These are phyloP conservation scores for Diorhabda elongata DNA, from an alignment of 1,140 invertebrate species.

Conservation along the genomic window DNA sequence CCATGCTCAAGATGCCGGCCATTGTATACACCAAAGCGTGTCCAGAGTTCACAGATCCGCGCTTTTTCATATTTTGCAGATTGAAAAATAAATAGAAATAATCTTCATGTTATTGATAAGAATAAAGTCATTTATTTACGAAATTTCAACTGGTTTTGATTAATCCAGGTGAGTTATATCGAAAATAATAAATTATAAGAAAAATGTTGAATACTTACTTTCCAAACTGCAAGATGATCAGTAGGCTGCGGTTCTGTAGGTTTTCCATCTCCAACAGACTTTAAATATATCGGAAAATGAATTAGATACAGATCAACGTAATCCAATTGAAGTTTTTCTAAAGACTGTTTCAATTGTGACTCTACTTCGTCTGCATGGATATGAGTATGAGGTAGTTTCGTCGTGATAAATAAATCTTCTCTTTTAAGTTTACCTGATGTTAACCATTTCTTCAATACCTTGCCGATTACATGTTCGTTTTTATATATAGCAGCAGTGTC, in stretches of 20 bases:
- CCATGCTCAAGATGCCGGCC: too few relatives aligned
- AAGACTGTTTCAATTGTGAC: conserved; percentile 58
- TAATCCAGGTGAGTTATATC: too few relatives aligned
- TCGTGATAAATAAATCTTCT: conserved; percentile 76
- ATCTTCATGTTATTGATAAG: too few relatives aligned
- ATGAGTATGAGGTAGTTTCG: conserved; percentile 60
- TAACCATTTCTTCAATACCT: conserved; percentile 68
- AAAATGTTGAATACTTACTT: conserved; percentile 48
- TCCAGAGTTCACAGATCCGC: too few relatives aligned
- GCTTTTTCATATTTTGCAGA: too few relatives aligned
- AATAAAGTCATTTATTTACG: too few relatives aligned
- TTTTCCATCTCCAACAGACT: conserved; percentile 44
- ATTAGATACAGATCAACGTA: conserved; percentile 83
- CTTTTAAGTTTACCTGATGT: conserved; percentile 61
- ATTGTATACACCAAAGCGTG: too few relatives aligned
- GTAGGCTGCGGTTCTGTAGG: conserved; percentile 46
- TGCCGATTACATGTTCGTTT: conserved; percentile 75
- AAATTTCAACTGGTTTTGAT: too few relatives aligned
- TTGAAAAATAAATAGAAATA: too few relatives aligned
- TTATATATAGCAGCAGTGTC: conserved; percentile 70
- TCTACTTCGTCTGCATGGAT: conserved; percentile 51
- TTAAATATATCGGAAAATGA: conserved; percentile 69
- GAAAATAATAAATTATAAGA: too few relatives aligned
- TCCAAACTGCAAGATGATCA: conserved; percentile 67
- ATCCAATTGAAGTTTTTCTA: conserved; percentile 64